Evolutionary conservation across 2,888 invertebrate genomes (phyloP), one percentile per base, ranked within the genome.

Genomic region (Microplitis deprimator): DNA sequence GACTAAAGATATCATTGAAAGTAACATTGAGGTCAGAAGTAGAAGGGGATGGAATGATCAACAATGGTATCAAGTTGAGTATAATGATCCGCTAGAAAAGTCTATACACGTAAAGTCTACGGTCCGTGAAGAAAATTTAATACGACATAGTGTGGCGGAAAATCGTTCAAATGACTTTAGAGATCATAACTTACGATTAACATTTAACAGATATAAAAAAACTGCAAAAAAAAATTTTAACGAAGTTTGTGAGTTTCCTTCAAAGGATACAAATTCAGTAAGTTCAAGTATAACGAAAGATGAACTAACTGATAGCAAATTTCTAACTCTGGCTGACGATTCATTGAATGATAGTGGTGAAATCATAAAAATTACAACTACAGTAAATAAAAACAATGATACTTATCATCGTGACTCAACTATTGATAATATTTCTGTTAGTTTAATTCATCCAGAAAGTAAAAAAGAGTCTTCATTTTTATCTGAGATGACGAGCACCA

Each of bases 1-100:
- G 78, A 79, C 79, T 84, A 85, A 84, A 85, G 84, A 85, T 85
- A 84, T 74, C 81, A 74, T 79, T 79, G 81, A 84, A 81, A 82
- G 83, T 81, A 81, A 81, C 68, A 75, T 79, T 76, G 82, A 81
- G 84, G 83, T 82, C 84, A 82, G 80, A 81, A 83, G 68, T 13
- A 17, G 39, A 41, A 67, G 65, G 41, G 67, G 68, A 50, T 61
- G 10, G n/a, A 65, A 73, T 8, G 50, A 73, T 10, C 20, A 29
- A 50, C 67, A 59, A 39, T 13, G 10, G 20, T 3, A 10, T 65
- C 38, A 59, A 67, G 73, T 16, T 17, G 20, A 67, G 16, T 7
- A 20, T 38, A 50, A 73, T 8, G 29, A 8, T 13, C 41, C 13
- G 64, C 39, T 39, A 39, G 62, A 72, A n/a, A 10, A 61, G 16